A percentile compares a stretch with the other conserved stretches of the same genome.
phyloP scores from a whole-genome alignment of 2,113 vertebrate species.

The Pristiophorus japonicus region DNA sequence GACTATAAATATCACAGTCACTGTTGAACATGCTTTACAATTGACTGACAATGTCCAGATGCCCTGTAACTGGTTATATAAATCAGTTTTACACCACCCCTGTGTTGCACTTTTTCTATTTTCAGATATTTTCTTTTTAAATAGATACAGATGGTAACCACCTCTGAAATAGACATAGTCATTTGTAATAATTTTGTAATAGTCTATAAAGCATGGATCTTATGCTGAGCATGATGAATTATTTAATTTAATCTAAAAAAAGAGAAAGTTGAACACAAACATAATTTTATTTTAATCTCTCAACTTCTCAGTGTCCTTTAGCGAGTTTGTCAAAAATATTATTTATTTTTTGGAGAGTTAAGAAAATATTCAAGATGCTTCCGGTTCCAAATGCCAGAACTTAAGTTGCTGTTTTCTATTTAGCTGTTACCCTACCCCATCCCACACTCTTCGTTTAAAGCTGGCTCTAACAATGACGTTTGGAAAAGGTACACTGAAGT shows the following conservation, averaged over 20 bases:
- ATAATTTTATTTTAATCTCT: neutral
- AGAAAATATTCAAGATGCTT: constrained; percentile 1
- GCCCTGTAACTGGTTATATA: constrained; percentile 53
- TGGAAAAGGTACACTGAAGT: constrained; percentile 44
- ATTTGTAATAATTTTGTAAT: constrained; percentile 33
- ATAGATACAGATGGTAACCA: constrained; percentile 36
- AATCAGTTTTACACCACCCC: constrained; percentile 54
- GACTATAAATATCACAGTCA: constrained; percentile 52
- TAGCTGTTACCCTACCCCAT: neutral
- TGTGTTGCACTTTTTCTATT: constrained; percentile 49
- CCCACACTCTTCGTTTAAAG: neutral
- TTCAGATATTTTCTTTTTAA: constrained; percentile 41
- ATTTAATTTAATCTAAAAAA: neutral
- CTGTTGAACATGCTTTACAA: constrained; percentile 55
- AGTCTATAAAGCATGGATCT: neutral
- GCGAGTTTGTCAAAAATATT: neutral
- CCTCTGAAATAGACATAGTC: neutral
- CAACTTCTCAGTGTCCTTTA: neutral
- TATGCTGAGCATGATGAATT: neutral
- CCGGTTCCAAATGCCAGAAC: constrained; percentile 7
- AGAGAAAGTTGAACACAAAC: neutral
- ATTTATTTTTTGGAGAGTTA: constrained; percentile 10
- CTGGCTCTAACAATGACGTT: constrained; percentile 41
- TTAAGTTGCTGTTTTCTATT: neutral
- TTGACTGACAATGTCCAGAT: constrained; percentile 71